Evolutionary conservation across 2,888 invertebrate species (phyloP).

Genomic region (Acanthosepion esculentum): DNA sequence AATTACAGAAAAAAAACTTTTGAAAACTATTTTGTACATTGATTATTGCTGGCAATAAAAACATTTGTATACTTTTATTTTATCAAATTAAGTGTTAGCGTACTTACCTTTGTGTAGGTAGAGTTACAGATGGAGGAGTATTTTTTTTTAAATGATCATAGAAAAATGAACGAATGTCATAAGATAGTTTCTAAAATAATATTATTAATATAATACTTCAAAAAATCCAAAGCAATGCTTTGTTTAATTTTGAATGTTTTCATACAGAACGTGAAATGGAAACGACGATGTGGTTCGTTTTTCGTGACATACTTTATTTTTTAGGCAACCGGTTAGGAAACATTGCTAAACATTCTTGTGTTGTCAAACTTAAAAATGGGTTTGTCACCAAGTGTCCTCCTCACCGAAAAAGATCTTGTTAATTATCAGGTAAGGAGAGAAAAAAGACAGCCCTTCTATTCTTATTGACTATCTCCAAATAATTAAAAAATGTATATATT

Average conservation of each 20-base stretch:
- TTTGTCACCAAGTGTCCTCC: background rate
- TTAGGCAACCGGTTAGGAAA: background rate
- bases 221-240: background rate
- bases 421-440: slow-evolving; percentile 20
- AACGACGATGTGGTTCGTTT: background rate
- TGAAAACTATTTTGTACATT: background rate
- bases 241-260: background rate
- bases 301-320: background rate
- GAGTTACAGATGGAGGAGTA: too few species aligned
- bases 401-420: slow-evolving; percentile 38
- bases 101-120: too few species aligned
- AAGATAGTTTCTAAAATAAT: background rate
- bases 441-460: background rate
- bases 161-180: background rate
- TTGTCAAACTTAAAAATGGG: background rate
- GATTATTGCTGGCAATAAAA: background rate
- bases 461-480: too few species aligned
- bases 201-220: background rate
- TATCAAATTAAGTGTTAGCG: too few species aligned
- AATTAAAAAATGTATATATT: too few species aligned
- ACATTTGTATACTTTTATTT: background rate
- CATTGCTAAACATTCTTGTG: background rate
- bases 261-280: background rate
- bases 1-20: background rate
- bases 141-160: too few species aligned